Percentiles rank a stretch among this genome's conserved stretches.
These are phyloP conservation scores for Herpetotheres cachinnans DNA, from an alignment of 2,113 vertebrate species.

Conservation along the genomic window DNA sequence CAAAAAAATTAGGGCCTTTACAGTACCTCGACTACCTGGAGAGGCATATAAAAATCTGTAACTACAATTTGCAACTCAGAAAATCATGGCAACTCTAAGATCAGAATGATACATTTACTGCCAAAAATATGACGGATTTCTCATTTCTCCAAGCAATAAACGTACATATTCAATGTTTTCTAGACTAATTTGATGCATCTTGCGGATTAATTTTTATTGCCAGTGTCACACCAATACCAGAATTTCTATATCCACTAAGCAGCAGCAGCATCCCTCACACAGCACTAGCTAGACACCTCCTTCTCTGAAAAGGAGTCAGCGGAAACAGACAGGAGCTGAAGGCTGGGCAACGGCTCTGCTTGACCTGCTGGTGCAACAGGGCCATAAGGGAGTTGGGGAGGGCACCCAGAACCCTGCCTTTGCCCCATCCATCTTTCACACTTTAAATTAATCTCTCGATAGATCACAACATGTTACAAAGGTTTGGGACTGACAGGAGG, in stretches of 20 bases:
- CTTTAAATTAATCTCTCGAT: background rate
- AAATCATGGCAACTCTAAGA: background rate
- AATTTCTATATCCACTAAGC: background rate
- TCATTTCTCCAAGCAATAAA: background rate
- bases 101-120: background rate
- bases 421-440: background rate
- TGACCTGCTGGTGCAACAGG: background rate
- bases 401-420: background rate
- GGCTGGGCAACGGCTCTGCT: background rate
- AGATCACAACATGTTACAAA: background rate
- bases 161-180: background rate
- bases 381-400: background rate
- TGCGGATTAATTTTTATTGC: background rate
- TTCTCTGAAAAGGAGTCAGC: background rate
- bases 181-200: background rate
- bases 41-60: background rate
- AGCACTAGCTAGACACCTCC: background rate
- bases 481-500: background rate
- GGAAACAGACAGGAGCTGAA: background rate
- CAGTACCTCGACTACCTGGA: background rate
- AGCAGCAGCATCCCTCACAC: background rate
- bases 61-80: background rate
- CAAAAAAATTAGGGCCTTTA: background rate
- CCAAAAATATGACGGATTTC: background rate
- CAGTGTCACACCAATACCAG: background rate